Evolutionary conservation across 2,113 vertebrate species (phyloP).

Genomic region (Cephalopholis sonnerati): DNA sequence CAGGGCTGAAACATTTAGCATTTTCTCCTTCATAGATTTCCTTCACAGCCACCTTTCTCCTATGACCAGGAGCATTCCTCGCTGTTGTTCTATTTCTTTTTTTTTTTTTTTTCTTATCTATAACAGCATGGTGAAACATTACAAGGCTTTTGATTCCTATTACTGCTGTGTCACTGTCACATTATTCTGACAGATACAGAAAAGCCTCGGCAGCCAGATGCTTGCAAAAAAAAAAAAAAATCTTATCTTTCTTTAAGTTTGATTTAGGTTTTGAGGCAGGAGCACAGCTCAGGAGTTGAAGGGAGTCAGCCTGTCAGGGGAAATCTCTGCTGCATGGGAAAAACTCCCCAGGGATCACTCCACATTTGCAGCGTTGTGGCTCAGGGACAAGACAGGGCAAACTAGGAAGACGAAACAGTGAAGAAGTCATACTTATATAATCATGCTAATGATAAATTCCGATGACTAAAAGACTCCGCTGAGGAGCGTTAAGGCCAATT

Average conservation of each 20-base stretch:
- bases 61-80: conserved; percentile 57
- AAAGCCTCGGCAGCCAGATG: conserved; percentile 71
- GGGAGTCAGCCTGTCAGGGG: conserved; percentile 81
- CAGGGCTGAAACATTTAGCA: conserved; percentile 27
- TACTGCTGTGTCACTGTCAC: conserved; percentile 78
- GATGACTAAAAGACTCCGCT: conserved; percentile 60
- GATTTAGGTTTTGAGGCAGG: conserved; percentile 72
- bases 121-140: conserved; percentile 69
- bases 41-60: conserved; percentile 20
- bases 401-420: conserved; percentile 61
- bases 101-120: conserved; percentile 39
- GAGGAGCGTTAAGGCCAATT: conserved; percentile 40
- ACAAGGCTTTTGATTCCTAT: conserved; percentile 73
- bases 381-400: conserved; percentile 72
- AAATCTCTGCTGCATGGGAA: conserved; percentile 80
- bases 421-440: conserved; percentile 76
- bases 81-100: conserved; percentile 28
- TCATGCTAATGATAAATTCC: conserved; percentile 67
- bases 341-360: conserved; percentile 80
- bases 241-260: conserved; percentile 73
- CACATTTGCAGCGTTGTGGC: conserved; percentile 74
- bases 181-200: conserved; percentile 77
- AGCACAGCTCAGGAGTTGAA: conserved; percentile 75
- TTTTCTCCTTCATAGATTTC: conserved; percentile 44
- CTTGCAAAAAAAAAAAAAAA: conserved; percentile 53